These are phyloP conservation scores for Lasioglossum lativentre DNA, from an alignment of 2,888 invertebrate genomes.

Conservation along the genomic window DNA sequence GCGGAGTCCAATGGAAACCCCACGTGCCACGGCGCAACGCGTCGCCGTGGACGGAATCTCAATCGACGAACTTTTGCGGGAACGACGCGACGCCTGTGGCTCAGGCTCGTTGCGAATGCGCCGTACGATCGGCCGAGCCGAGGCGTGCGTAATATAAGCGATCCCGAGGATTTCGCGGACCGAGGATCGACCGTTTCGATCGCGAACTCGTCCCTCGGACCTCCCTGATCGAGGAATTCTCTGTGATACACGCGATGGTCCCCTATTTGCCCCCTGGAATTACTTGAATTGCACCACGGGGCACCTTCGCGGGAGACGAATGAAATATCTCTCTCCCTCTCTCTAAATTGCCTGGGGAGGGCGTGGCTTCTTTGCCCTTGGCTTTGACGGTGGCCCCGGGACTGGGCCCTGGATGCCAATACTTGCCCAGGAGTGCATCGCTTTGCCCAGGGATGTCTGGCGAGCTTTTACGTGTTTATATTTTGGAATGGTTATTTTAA, in stretches of 20 bases:
- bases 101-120: slow-evolving; percentile 52
- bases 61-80: slow-evolving; percentile 65
- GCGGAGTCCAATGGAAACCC: slow-evolving; percentile 68
- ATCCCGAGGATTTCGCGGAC: slow-evolving; percentile 38
- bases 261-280: neutral
- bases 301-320: neutral
- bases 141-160: slow-evolving; percentile 23
- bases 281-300: neutral
- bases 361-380: neutral
- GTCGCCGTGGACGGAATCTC: slow-evolving; percentile 68
- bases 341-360: neutral
- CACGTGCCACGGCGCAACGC: slow-evolving; percentile 74
- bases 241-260: neutral
- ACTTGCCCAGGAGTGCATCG: too few species aligned
- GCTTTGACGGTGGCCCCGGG: neutral
- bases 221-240: slow-evolving; percentile 16
- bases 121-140: slow-evolving; percentile 45
- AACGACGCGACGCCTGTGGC: slow-evolving; percentile 66
- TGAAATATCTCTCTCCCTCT: neutral
- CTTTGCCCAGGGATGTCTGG: neutral
- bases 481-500: neutral
- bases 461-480: neutral
- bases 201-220: slow-evolving; percentile 20
- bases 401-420: neutral
- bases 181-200: slow-evolving; percentile 13